A percentile compares a stretch with the other conserved stretches of the same genome.
Conservation (phyloP, 2,888 invertebrate genomes). For the Drosophila peninsularis region DNA sequence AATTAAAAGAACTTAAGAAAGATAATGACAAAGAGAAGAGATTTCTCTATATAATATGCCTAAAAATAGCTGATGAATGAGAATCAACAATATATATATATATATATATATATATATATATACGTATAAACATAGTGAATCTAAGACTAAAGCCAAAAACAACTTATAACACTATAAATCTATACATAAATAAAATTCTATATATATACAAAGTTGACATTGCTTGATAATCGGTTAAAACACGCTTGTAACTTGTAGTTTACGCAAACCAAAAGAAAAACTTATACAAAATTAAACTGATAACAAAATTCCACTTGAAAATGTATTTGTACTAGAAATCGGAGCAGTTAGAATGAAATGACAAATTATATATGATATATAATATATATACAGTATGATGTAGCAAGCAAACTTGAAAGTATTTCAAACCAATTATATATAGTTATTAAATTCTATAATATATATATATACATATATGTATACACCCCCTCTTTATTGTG, state of each 20-base stretch:
- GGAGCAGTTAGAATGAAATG: constrained; percentile 41
- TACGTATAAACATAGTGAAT: constrained; percentile 64
- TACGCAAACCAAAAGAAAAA: constrained; percentile 30
- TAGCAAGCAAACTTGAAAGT: constrained; percentile 66
- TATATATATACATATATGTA: constrained; percentile 38
- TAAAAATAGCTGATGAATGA: constrained; percentile 45
- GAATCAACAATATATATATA: background rate
- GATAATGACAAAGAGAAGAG: background rate
- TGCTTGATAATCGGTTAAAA: constrained; percentile 75
- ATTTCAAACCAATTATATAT: constrained; percentile 70
- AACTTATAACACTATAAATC: constrained; percentile 52
- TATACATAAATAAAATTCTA: constrained; percentile 38
- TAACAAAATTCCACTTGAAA: constrained; percentile 33
- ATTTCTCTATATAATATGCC: constrained; percentile 27
- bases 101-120: constrained; percentile 45
- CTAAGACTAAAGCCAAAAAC: constrained; percentile 77
- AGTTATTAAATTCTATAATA: constrained; percentile 55
- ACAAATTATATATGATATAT: constrained; percentile 36
- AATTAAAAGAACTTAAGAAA: constrained; percentile 20
- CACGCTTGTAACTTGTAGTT: constrained; percentile 64
- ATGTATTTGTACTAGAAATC: constrained; percentile 18
- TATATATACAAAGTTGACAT: constrained; percentile 65
- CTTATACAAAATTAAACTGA: constrained; percentile 19
- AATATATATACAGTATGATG: constrained; percentile 31
- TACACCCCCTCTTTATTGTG: constrained; percentile 61